Evolutionary conservation across 2,113 vertebrate species (phyloP).

Genomic region (Rhinichthys klamathensis): DNA sequence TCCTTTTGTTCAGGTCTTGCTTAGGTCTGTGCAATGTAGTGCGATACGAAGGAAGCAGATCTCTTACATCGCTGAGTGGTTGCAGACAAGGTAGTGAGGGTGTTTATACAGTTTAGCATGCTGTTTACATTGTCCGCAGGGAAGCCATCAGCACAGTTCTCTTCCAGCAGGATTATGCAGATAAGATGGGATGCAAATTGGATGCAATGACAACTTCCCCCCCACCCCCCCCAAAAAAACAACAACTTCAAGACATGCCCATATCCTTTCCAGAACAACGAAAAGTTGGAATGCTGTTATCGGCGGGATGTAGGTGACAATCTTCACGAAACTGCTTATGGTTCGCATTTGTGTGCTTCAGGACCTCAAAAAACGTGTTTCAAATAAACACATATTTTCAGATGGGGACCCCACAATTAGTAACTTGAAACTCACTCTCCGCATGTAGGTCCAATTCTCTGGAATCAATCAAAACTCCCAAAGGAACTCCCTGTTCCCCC

Average conservation of each 20-base stretch:
- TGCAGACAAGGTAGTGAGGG: slow-evolving; percentile 58
- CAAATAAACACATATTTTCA: slow-evolving; percentile 76
- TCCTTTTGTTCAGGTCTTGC: neutral
- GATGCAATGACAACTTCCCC: slow-evolving; percentile 43
- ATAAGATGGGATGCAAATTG: slow-evolving; percentile 68
- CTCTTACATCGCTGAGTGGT: slow-evolving; percentile 12
- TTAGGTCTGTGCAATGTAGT: slow-evolving; percentile 1
- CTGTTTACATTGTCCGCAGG: slow-evolving; percentile 74
- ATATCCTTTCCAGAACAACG: neutral
- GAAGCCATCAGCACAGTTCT: slow-evolving; percentile 72
- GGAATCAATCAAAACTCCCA: slow-evolving; percentile 82
- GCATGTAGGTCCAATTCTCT: slow-evolving; percentile 77
- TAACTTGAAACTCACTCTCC: slow-evolving; percentile 74
- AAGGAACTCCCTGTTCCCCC: slow-evolving; percentile 76
- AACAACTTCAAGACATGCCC: neutral
- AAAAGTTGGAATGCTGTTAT: slow-evolving; percentile 1
- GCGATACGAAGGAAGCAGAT: slow-evolving; percentile 28
- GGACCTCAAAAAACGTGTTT: slow-evolving; percentile 69
- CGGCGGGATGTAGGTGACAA: neutral
- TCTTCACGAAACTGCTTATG: slow-evolving; percentile 39
- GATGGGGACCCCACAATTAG: slow-evolving; percentile 78
- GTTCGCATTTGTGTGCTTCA: slow-evolving; percentile 35
- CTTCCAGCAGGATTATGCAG: slow-evolving; percentile 69
- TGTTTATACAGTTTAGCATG: slow-evolving; percentile 71
- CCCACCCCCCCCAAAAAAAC: neutral